Conservation (phyloP, 2,797 vertebrate species). For the Rhinichthys osculus region DNA sequence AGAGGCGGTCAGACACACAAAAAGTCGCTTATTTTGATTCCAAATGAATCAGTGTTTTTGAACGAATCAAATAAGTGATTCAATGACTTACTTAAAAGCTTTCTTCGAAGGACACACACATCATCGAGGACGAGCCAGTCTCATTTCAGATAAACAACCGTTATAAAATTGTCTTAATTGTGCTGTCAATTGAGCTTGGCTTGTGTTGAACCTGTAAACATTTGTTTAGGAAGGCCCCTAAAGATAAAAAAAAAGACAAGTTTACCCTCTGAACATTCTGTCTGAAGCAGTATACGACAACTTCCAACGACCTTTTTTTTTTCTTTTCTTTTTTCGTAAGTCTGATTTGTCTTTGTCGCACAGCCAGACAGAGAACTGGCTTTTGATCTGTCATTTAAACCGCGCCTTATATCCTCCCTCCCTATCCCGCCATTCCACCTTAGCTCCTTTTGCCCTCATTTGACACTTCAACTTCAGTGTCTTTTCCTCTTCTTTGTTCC, state of each 20-base stretch:
- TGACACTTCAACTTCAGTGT: constrained; percentile 49
- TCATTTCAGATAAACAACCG: background rate
- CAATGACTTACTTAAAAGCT: no score
- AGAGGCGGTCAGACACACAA: background rate
- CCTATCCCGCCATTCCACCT: constrained; percentile 17
- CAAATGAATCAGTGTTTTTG: background rate
- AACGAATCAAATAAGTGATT: background rate
- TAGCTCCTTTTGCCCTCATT: constrained; percentile 41
- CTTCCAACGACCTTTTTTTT: constrained; percentile 11
- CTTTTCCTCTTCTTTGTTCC: constrained; percentile 46
- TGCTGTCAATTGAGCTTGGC: background rate
- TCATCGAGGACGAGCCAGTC: background rate
- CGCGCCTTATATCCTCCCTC: constrained; percentile 14
- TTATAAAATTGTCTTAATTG: background rate
- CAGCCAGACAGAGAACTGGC: constrained; percentile 39
- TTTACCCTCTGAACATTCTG: background rate
- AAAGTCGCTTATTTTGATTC: background rate
- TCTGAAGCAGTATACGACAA: constrained; percentile 41
- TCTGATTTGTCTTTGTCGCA: constrained; percentile 48
- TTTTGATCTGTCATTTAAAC: constrained; percentile 56
- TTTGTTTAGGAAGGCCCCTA: constrained; percentile 14
- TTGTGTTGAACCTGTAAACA: background rate
- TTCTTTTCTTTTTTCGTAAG: background rate
- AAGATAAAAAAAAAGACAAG: background rate
- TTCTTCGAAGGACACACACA: no score